Percentiles rank a stretch among this genome's conserved stretches.
Evolutionary conservation across 2,113 vertebrate genomes (phyloP).

Genomic region (Rana temporaria): DNA sequence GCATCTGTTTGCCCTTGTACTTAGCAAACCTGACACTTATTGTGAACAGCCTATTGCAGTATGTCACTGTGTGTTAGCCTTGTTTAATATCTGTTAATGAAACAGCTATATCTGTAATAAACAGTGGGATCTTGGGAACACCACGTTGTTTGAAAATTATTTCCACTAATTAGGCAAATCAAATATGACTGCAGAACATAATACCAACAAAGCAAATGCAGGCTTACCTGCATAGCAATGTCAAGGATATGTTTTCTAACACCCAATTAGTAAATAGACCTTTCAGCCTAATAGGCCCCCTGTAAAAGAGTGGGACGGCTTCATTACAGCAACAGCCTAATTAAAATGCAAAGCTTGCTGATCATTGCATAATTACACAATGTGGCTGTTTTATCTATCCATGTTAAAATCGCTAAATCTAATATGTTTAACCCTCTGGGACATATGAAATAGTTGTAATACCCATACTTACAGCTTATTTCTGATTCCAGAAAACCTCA

Average conservation of each 20-base stretch:
- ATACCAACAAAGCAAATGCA: slow-evolving; percentile 64
- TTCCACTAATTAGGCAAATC: slow-evolving; percentile 77
- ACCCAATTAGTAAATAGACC: slow-evolving; percentile 76
- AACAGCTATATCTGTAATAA: slow-evolving; percentile 64
- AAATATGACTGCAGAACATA: slow-evolving; percentile 69
- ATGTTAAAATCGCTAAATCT: slow-evolving; percentile 59
- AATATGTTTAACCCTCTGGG: slow-evolving; percentile 62
- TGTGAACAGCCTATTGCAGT: slow-evolving; percentile 49
- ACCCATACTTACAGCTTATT: background rate
- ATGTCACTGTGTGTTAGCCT: slow-evolving; percentile 64
- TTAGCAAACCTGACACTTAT: slow-evolving; percentile 59
- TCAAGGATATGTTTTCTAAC: slow-evolving; percentile 73
- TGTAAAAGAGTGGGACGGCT: slow-evolving; percentile 64
- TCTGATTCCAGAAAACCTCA: background rate
- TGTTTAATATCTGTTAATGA: slow-evolving; percentile 70
- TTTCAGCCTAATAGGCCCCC: slow-evolving; percentile 65
- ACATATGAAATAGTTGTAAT: background rate
- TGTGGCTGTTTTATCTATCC: slow-evolving; percentile 66
- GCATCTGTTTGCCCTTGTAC: slow-evolving; percentile 48
- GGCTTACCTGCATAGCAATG: slow-evolving; percentile 67
- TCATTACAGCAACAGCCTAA: slow-evolving; percentile 73
- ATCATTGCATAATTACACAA: slow-evolving; percentile 79
- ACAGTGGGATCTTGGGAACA: slow-evolving; percentile 70
- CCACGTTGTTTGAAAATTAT: slow-evolving; percentile 73
- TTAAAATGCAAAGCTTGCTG: slow-evolving; percentile 82